Conservation (phyloP, 2,888 invertebrate species). For the Ophraella communa region DNA sequence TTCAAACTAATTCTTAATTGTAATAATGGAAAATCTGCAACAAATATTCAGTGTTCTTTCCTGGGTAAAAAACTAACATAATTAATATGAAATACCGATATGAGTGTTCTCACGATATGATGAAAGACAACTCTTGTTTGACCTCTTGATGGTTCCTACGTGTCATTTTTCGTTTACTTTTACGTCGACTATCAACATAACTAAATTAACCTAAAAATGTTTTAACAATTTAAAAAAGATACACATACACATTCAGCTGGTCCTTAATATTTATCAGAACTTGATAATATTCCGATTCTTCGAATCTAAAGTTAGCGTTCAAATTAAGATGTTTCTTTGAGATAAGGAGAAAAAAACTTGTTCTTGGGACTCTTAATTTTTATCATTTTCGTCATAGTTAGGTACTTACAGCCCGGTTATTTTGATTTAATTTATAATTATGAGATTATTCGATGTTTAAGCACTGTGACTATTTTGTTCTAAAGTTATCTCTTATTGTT, state of each 20-base stretch:
- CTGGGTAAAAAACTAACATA: too few species aligned
- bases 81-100: neutral
- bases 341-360: slow-evolving; percentile 24
- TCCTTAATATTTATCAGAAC: slow-evolving; percentile 42
- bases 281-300: slow-evolving; percentile 41
- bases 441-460: slow-evolving; percentile 9
- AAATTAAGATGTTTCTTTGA: slow-evolving; percentile 29
- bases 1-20: too few species aligned
- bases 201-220: slow-evolving; percentile 33
- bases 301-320: slow-evolving; percentile 35
- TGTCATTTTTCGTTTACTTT: slow-evolving; percentile 18
- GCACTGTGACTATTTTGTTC: neutral
- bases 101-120: slow-evolving; percentile 32
- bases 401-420: slow-evolving; percentile 24
- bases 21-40: too few species aligned
- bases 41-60: too few species aligned
- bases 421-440: slow-evolving; percentile 3
- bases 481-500: neutral
- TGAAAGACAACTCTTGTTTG: slow-evolving; percentile 22
- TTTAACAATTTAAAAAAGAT: slow-evolving; percentile 25
- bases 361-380: slow-evolving; percentile 19
- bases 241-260: slow-evolving; percentile 30
- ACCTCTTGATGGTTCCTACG: slow-evolving; percentile 34
- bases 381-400: slow-evolving; percentile 26
- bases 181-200: slow-evolving; percentile 3